Conservation (phyloP, 2,113 vertebrate genomes). For the Corydoras maculifer region DNA sequence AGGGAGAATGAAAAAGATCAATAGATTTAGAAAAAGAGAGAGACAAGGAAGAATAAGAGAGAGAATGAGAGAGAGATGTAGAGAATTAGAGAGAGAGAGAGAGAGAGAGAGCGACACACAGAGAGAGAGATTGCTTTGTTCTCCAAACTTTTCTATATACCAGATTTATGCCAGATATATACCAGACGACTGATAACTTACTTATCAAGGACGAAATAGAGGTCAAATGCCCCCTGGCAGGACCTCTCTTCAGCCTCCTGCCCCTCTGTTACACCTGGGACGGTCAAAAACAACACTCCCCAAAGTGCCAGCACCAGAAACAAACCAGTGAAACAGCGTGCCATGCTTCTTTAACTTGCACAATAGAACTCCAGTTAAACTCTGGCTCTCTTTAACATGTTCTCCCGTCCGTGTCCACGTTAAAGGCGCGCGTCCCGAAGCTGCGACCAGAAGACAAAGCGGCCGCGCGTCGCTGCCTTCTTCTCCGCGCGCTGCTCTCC, state of each 20-base stretch:
- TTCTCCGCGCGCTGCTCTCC: background rate
- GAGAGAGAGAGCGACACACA: too few relatives aligned
- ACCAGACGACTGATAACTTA: conserved; percentile 60
- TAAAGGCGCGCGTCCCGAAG: background rate
- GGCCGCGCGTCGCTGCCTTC: too few relatives aligned
- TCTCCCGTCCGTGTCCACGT: conserved; percentile 2
- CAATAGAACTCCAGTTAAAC: conserved; percentile 32
- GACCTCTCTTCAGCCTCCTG: conserved; percentile 66
- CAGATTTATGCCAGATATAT: too few relatives aligned
- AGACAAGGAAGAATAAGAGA: too few relatives aligned
- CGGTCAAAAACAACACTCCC: conserved; percentile 58
- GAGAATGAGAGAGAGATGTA: too few relatives aligned
- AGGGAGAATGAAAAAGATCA: too few relatives aligned
- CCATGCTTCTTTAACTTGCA: conserved; percentile 55
- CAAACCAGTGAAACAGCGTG: conserved; percentile 48
- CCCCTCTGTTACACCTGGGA: conserved; percentile 49
- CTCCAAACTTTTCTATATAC: conserved; percentile 1
- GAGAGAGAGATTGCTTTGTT: conserved; percentile 1
- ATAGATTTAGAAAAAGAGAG: too few relatives aligned
- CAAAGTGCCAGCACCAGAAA: conserved; percentile 51
- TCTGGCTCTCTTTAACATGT: conserved; percentile 45
- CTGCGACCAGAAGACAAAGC: background rate
- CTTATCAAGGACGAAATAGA: conserved; percentile 89
- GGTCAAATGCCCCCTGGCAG: conserved; percentile 84
- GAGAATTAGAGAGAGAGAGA: too few relatives aligned